These are phyloP conservation scores for Melipona bicolor DNA, from an alignment of 2,888 invertebrate genomes.

Conservation along the genomic window DNA sequence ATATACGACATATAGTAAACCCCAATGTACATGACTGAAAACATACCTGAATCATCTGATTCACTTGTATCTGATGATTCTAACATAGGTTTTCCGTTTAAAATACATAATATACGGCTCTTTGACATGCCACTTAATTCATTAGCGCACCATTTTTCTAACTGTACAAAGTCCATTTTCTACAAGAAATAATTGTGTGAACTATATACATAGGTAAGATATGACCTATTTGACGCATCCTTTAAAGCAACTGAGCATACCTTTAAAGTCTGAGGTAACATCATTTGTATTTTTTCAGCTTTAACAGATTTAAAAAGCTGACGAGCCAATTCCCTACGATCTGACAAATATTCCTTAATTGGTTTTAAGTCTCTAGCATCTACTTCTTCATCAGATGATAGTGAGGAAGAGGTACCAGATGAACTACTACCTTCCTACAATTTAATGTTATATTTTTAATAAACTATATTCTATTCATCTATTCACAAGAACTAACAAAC, in stretches of 20 bases:
- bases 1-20: not conserved
- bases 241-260: conserved; percentile 67
- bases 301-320: conserved; percentile 83
- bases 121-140: conserved; percentile 83
- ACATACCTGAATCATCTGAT: conserved; percentile 79
- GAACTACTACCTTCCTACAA: conserved; percentile 64
- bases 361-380: conserved; percentile 79
- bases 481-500: not conserved
- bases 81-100: conserved; percentile 80
- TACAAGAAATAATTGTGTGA: conserved; percentile 47
- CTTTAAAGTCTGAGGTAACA: conserved; percentile 81
- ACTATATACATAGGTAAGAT: not conserved
- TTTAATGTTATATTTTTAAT: not conserved
- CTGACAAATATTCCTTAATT: conserved; percentile 80
- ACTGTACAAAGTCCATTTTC: conserved; percentile 79
- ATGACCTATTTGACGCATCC: too few species aligned
- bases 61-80: conserved; percentile 82
- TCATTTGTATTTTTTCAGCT: conserved; percentile 81
- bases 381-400: conserved; percentile 79
- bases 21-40: not conserved
- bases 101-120: conserved; percentile 77
- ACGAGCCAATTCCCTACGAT: conserved; percentile 78
- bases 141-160: conserved; percentile 80
- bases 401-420: conserved; percentile 84
- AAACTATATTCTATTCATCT: not conserved